Conservation (phyloP, 2,113 vertebrate genomes). For the Anarrhichthys ocellatus region DNA sequence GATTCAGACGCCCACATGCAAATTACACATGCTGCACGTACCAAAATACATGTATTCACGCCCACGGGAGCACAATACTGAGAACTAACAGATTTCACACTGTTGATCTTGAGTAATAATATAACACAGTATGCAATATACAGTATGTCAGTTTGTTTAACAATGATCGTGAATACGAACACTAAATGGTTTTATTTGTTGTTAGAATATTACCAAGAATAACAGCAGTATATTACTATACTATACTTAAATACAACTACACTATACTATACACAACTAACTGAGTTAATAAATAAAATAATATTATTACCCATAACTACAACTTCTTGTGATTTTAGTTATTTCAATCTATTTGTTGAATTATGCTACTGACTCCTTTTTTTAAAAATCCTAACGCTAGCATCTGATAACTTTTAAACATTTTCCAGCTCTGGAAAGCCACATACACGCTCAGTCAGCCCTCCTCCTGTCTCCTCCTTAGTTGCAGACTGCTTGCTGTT, state of each 20-base stretch:
- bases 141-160: neutral
- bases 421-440: conserved; percentile 22
- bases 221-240: neutral
- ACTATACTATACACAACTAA: neutral
- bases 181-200: neutral
- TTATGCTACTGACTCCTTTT: neutral
- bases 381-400: conserved; percentile 10
- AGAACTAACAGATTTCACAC: neutral
- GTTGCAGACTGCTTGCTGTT: conserved; percentile 63
- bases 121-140: neutral
- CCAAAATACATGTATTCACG: conserved; percentile 8
- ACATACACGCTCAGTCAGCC: conserved; percentile 7
- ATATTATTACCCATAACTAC: neutral
- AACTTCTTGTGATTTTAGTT: conserved; percentile 2
- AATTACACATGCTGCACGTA: conserved; percentile 14
- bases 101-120: neutral
- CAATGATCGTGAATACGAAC: neutral
- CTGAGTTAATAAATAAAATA: neutral
- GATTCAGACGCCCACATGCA: conserved; percentile 16
- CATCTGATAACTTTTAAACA: conserved; percentile 4
- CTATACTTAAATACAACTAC: neutral
- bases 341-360: neutral
- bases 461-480: conserved; percentile 46
- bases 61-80: conserved; percentile 14
- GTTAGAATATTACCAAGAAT: neutral